phyloP scores from a whole-genome alignment of 2,113 vertebrate genomes.

The Microtus oregoni region DNA sequence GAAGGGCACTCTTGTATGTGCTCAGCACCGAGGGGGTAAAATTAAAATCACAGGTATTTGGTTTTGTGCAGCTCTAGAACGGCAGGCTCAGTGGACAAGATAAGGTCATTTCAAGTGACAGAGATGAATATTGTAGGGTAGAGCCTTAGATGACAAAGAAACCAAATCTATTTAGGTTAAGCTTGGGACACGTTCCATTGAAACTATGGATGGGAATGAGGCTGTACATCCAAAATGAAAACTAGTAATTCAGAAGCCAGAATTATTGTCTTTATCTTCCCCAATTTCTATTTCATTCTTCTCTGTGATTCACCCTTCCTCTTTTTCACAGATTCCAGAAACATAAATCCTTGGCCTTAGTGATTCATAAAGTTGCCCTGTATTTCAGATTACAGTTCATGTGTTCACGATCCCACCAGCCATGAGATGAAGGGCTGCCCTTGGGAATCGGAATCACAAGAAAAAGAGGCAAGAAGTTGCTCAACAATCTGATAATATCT shows the following conservation, averaged over 20 bases:
- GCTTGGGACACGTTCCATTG: not conserved
- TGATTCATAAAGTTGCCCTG: not conserved
- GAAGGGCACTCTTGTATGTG: not conserved
- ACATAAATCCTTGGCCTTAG: not conserved
- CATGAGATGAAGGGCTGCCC: not conserved
- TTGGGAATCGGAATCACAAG: not conserved
- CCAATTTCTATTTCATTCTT: slow-evolving; percentile 46
- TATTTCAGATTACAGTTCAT: slow-evolving; percentile 38
- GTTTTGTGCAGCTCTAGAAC: slow-evolving; percentile 39
- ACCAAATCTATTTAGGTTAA: not conserved
- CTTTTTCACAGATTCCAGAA: not conserved
- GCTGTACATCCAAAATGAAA: not conserved
- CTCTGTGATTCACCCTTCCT: not conserved
- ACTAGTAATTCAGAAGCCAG: not conserved
- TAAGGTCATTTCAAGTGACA: not conserved
- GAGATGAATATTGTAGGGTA: not conserved
- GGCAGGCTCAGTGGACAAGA: not conserved
- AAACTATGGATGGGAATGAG: slow-evolving; percentile 30
- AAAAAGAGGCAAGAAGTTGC: not conserved
- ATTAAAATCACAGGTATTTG: not conserved
- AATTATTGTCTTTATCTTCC: not conserved
- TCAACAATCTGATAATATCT: not conserved
- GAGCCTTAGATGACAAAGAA: slow-evolving; percentile 8
- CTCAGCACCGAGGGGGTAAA: not conserved
- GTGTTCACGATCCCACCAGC: not conserved